phyloP scores from a whole-genome alignment of 1,140 invertebrate species.

The Planococcus citri region DNA sequence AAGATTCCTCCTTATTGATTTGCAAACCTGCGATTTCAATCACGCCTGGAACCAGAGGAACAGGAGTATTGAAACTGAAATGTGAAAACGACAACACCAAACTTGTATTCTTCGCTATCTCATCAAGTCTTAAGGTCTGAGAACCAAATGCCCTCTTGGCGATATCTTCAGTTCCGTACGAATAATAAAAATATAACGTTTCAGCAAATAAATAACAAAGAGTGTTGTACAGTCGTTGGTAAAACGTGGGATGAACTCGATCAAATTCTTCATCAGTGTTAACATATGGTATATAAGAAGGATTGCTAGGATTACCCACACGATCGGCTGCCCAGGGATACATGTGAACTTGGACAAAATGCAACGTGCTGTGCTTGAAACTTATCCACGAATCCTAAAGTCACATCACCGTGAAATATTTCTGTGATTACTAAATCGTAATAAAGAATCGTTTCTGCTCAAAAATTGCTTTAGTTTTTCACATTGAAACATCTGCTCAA shows the following conservation, averaged over 20 bases:
- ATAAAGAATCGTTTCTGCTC: slow-evolving; percentile 20
- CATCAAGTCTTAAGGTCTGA: too few species aligned
- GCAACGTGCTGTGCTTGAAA: slow-evolving; percentile 40
- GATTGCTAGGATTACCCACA: too few species aligned
- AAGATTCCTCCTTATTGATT: slow-evolving; percentile 30
- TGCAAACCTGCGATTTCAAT: slow-evolving; percentile 50
- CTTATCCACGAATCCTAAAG: slow-evolving; percentile 30
- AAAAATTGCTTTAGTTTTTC: too few species aligned
- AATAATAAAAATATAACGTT: too few species aligned
- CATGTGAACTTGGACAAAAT: slow-evolving; percentile 39
- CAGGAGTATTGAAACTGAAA: slow-evolving; percentile 37
- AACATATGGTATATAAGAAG: too few species aligned
- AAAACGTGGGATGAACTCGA: too few species aligned
- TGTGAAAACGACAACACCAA: slow-evolving; percentile 35
- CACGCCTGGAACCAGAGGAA: slow-evolving; percentile 36
- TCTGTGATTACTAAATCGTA: slow-evolving; percentile 32
- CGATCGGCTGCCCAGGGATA: slow-evolving; percentile 47
- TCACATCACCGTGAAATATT: slow-evolving; percentile 28
- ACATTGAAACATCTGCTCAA: not conserved
- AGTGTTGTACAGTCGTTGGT: slow-evolving; percentile 13
- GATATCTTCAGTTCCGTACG: too few species aligned
- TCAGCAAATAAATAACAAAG: too few species aligned
- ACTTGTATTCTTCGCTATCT: too few species aligned
- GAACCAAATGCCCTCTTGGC: too few species aligned
- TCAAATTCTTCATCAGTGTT: too few species aligned